phyloP scores from a whole-genome alignment of 1,140 invertebrate species.

The Ditylenchus dipsaci region DNA sequence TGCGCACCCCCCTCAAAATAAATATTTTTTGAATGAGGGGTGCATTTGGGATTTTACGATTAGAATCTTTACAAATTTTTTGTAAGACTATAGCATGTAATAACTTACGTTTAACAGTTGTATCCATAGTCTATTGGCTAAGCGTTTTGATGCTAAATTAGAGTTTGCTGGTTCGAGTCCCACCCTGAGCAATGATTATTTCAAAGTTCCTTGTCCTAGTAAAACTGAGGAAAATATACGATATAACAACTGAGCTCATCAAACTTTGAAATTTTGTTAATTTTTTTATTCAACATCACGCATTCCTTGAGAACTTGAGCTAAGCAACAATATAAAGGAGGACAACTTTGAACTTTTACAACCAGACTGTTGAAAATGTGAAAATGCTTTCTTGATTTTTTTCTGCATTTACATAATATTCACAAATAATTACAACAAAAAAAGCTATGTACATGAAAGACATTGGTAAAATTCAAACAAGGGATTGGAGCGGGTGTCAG shows the following conservation, averaged over 20 bases:
- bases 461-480: background rate
- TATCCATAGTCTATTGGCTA: background rate
- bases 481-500: background rate
- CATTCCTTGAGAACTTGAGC: background rate
- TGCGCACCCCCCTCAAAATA: too few species aligned
- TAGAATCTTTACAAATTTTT: too few species aligned
- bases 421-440: background rate
- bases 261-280: too few species aligned
- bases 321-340: background rate
- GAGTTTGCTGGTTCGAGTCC: background rate
- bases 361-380: background rate
- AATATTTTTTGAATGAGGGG: too few species aligned
- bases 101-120: background rate
- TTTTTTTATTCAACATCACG: background rate
- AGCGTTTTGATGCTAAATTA: background rate
- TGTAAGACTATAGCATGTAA: too few species aligned
- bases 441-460: slow-evolving; percentile 1
- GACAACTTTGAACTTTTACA: background rate
- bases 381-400: background rate
- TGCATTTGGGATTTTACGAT: too few species aligned
- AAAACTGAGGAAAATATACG: too few species aligned
- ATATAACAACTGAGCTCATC: too few species aligned
- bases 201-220: slow-evolving; percentile 1
- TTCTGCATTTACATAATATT: too few species aligned
- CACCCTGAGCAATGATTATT: background rate